Evolutionary conservation across 23 tunicate species (phyloP).

Genomic region (Corella eumyota): DNA sequence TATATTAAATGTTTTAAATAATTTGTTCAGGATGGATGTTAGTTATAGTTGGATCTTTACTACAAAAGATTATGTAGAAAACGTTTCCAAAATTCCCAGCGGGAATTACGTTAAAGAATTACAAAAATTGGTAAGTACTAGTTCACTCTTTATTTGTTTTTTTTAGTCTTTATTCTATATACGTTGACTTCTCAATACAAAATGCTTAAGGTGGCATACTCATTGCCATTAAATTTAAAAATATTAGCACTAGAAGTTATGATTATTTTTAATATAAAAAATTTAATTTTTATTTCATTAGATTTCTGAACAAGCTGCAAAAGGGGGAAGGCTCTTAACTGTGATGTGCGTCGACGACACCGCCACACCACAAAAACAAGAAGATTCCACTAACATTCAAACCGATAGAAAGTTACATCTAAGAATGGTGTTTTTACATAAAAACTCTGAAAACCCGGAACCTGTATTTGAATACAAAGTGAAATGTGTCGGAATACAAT

Average conservation of each 20-base stretch:
- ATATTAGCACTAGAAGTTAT: not conserved
- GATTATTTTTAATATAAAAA: not conserved
- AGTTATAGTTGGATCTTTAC: conserved; percentile 29
- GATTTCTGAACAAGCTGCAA: conserved; percentile 28
- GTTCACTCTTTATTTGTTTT: too few relatives aligned
- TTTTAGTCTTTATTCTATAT: too few relatives aligned
- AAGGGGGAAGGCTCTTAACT: conserved; percentile 36
- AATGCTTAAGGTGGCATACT: too few relatives aligned
- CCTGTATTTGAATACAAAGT: conserved; percentile 16
- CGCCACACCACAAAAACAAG: not conserved
- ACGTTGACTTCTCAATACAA: too few relatives aligned
- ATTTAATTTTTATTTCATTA: not conserved
- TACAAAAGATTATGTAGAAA: conserved; percentile 24
- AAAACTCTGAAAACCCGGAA: conserved; percentile 3
- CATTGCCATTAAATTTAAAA: not conserved
- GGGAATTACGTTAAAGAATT: conserved; percentile 36
- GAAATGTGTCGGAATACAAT: conserved; percentile 24
- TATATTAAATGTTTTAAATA: not conserved
- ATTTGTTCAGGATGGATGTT: conserved; percentile 31
- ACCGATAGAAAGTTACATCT: conserved; percentile 2
- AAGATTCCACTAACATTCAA: too few relatives aligned
- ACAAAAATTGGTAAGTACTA: conserved; percentile 28
- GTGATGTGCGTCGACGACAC: conserved; percentile 30
- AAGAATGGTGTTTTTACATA: conserved; percentile 2
- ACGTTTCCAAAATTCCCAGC: conserved; percentile 1